Evolutionary conservation across 2,113 vertebrate genomes (phyloP).

Genomic region (Parotia lawesii): DNA sequence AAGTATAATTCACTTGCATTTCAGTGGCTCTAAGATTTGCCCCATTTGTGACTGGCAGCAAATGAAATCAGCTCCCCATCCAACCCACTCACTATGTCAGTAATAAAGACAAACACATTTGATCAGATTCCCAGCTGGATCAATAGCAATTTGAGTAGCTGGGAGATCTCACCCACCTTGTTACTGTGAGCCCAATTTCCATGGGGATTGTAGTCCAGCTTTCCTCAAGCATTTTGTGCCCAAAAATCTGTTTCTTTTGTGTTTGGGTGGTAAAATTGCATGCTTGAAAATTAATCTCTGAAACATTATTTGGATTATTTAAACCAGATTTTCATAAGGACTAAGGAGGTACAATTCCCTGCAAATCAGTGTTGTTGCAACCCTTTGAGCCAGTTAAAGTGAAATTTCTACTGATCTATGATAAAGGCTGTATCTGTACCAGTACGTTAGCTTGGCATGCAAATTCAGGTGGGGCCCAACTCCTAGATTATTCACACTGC

Average conservation of each 20-base stretch:
- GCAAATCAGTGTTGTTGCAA: background rate
- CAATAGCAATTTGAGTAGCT: conserved; percentile 44
- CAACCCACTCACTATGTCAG: background rate
- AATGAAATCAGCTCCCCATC: background rate
- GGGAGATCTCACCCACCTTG: conserved; percentile 1
- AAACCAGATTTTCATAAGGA: background rate
- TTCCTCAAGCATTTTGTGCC: background rate
- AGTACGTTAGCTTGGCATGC: background rate
- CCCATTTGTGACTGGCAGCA: background rate
- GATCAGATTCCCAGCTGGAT: conserved; percentile 22
- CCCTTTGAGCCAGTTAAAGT: background rate
- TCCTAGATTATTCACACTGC: background rate
- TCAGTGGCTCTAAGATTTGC: background rate
- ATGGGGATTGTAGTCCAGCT: background rate
- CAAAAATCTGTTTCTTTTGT: background rate
- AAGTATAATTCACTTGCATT: background rate
- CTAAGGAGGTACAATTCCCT: background rate
- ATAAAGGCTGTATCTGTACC: background rate
- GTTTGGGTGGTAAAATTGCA: background rate
- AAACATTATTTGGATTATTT: background rate
- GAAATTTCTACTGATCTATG: background rate
- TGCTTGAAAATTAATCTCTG: background rate
- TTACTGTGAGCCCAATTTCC: background rate
- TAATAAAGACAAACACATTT: conserved; percentile 55
- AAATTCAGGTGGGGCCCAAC: background rate